Conservation (phyloP, 2,797 vertebrate species). For the Siniperca scherzeri region DNA sequence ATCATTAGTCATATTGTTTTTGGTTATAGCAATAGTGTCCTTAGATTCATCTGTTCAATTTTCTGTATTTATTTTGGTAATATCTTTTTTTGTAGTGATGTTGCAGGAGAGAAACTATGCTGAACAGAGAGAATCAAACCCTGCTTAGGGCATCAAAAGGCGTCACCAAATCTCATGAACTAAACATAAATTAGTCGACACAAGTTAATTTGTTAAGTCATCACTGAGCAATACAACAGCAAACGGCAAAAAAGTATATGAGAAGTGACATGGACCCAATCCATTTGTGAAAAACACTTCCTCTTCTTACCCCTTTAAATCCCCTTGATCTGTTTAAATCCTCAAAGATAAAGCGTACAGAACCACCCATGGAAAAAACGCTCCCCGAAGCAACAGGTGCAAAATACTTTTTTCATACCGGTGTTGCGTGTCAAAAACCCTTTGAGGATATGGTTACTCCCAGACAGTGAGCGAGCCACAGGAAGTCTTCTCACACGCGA, state of each 20-base stretch:
- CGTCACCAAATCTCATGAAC: not conserved
- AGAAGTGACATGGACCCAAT: constrained; percentile 20
- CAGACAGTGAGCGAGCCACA: constrained; percentile 84
- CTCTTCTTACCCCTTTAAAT: constrained; percentile 52
- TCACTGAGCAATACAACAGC: not conserved
- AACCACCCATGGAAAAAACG: constrained; percentile 72
- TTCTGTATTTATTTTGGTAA: not conserved
- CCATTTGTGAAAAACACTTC: constrained; percentile 68
- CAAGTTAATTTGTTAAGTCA: not conserved
- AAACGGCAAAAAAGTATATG: not conserved
- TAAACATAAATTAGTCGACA: not conserved
- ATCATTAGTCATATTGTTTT: not conserved
- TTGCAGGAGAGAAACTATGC: not conserved
- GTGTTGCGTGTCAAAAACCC: constrained; percentile 84
- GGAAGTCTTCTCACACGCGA: constrained; percentile 89
- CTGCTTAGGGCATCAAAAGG: not conserved
- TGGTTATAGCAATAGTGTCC: not conserved
- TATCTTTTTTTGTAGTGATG: not conserved
- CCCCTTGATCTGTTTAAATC: constrained; percentile 68
- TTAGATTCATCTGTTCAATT: not conserved
- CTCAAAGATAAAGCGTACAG: constrained; percentile 64
- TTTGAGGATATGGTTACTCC: constrained; percentile 89
- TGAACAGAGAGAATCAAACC: not conserved
- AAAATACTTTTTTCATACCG: constrained; percentile 66
- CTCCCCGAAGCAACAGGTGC: constrained; percentile 85